A percentile compares a stretch with the other conserved stretches of the same genome.
Conservation (phyloP, 2,888 invertebrate species). For the Eretmocerus hayati region DNA sequence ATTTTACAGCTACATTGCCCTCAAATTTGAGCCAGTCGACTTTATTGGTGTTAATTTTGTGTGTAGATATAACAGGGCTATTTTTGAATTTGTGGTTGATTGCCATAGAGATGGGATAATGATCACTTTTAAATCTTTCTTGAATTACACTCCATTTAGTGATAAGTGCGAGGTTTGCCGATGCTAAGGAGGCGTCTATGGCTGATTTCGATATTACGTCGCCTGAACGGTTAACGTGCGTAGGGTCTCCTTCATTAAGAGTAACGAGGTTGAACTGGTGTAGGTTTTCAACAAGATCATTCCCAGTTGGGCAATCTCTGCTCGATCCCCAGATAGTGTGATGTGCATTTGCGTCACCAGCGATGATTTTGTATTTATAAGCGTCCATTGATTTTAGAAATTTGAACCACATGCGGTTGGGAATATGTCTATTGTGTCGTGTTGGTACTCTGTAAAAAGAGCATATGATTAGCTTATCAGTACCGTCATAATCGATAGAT, state of each 20-base stretch:
- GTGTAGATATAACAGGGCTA: background rate
- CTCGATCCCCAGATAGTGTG: background rate
- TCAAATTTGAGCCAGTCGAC: background rate
- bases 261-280: background rate
- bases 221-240: background rate
- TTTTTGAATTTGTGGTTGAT: background rate
- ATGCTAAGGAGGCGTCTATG: background rate
- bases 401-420: no score
- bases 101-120: background rate
- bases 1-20: background rate
- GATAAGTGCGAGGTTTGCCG: background rate
- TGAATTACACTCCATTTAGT: background rate
- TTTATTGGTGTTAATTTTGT: background rate
- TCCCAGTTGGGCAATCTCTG: background rate
- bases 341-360: background rate
- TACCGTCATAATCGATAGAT: no score
- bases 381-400: no score
- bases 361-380: background rate
- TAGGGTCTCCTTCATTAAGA: background rate
- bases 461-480: no score
- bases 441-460: no score
- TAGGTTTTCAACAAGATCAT: background rate
- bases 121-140: background rate
- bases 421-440: no score
- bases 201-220: no score